Evolutionary conservation across 2,113 vertebrate genomes (phyloP).

Genomic region (Panthera tigris): DNA sequence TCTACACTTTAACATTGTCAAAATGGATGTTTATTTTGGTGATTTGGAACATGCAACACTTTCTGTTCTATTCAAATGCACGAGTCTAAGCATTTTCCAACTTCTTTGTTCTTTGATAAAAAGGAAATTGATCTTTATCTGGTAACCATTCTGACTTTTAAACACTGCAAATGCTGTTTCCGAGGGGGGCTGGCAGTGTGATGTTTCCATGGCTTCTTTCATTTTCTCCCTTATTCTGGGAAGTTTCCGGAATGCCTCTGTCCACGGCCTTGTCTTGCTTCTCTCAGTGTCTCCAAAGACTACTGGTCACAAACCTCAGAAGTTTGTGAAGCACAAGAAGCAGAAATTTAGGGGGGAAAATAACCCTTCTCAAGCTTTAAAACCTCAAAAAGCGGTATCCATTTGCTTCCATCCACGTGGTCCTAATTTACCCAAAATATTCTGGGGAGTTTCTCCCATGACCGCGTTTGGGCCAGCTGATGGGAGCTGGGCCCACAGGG

Average conservation of each 20-base stretch:
- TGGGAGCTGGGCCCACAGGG: rapidly evolving
- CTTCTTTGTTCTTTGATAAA: constrained; percentile 82
- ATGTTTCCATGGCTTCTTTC: constrained; percentile 48
- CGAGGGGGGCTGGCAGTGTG: neutral
- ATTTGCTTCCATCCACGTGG: neutral
- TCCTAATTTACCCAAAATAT: neutral
- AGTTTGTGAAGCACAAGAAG: constrained; percentile 48
- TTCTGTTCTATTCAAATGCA: constrained; percentile 73
- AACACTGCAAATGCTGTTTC: constrained; percentile 62
- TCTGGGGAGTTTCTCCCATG: neutral
- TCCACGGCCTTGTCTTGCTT: neutral
- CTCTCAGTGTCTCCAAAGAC: neutral
- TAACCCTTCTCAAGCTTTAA: constrained; percentile 45
- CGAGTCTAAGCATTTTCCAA: constrained; percentile 73
- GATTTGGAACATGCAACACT: constrained; percentile 76
- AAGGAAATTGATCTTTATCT: constrained; percentile 81
- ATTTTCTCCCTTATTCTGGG: constrained; percentile 13
- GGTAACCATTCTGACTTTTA: constrained; percentile 74
- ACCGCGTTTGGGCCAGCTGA: rapidly evolving
- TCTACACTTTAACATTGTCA: constrained; percentile 77
- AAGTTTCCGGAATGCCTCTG: constrained; percentile 39
- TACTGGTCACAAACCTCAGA: constrained; percentile 32
- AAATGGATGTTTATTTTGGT: constrained; percentile 80
- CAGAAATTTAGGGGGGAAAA: neutral
- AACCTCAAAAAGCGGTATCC: neutral